These are phyloP conservation scores for Colletes collaris DNA, from an alignment of 2,888 invertebrate genomes.

Conservation along the genomic window DNA sequence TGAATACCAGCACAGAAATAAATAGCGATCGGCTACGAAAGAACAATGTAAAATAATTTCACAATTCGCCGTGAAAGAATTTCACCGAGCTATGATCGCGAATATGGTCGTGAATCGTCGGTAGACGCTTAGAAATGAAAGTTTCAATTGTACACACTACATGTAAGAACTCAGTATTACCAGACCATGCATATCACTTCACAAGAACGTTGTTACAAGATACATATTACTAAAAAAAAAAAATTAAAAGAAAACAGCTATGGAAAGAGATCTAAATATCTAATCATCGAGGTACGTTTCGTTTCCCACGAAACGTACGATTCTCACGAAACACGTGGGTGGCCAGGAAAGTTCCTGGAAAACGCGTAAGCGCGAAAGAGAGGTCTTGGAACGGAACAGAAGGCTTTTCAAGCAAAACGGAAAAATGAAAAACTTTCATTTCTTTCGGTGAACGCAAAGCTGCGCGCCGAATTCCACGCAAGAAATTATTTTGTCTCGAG, in stretches of 20 bases:
- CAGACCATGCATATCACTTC: constrained; percentile 23
- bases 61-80: not conserved
- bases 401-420: not conserved
- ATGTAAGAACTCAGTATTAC: not conserved
- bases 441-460: not conserved
- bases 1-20: not conserved
- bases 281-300: not conserved
- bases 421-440: constrained; percentile 39
- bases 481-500: not conserved
- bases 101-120: not conserved
- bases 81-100: not conserved
- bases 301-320: too few relatives aligned
- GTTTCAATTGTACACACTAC: not conserved
- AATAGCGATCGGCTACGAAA: not conserved
- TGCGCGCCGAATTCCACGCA: not conserved
- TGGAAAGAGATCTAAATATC: not conserved
- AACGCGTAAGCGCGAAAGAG: too few relatives aligned
- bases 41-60: not conserved
- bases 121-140: constrained; percentile 5
- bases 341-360: too few relatives aligned
- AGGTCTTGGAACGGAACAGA: not conserved
- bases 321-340: not conserved
- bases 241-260: too few relatives aligned
- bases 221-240: not conserved
- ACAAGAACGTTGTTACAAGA: not conserved